Conservation (phyloP, 2,888 invertebrate species). For the Hirtodrosophila trivittata region DNA sequence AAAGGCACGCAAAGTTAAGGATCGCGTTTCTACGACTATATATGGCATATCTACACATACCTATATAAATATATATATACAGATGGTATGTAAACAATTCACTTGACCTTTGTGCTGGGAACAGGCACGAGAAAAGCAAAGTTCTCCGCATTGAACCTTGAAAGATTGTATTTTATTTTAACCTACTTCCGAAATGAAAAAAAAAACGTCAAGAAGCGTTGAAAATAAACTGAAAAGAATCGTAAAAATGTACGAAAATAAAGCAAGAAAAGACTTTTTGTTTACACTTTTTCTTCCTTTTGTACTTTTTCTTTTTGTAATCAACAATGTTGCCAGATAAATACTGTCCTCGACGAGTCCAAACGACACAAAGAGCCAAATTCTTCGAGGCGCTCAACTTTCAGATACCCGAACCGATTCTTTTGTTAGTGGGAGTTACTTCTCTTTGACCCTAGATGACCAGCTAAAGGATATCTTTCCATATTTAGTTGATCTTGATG, state of each 20-base stretch:
- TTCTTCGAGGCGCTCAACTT: not conserved
- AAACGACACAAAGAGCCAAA: conserved; percentile 6
- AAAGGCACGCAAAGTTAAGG: conserved; percentile 54
- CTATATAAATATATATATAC: conserved; percentile 4
- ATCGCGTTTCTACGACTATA: conserved; percentile 20
- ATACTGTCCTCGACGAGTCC: conserved; percentile 42
- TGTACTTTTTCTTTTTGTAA: conserved; percentile 37
- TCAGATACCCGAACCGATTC: conserved; percentile 3
- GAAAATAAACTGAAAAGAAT: conserved; percentile 27
- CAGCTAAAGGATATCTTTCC: too few relatives aligned
- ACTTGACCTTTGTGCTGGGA: conserved; percentile 63
- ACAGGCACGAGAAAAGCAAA: conserved; percentile 29
- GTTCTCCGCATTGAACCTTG: conserved; percentile 63
- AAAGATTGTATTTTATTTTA: conserved; percentile 59
- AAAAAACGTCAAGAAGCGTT: conserved; percentile 8
- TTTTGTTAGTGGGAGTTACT: too few relatives aligned
- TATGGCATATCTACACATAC: not conserved
- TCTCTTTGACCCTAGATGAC: too few relatives aligned
- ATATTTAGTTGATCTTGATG: too few relatives aligned
- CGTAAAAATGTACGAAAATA: not conserved
- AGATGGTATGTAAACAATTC: conserved; percentile 44
- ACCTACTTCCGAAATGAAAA: conserved; percentile 51
- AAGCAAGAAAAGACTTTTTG: conserved; percentile 35
- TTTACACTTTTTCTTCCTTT: conserved; percentile 24
- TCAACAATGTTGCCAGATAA: conserved; percentile 55